Base-by-base conservation (phyloP, 2,888 invertebrate species). In the Clistopyga incitator region DNA sequence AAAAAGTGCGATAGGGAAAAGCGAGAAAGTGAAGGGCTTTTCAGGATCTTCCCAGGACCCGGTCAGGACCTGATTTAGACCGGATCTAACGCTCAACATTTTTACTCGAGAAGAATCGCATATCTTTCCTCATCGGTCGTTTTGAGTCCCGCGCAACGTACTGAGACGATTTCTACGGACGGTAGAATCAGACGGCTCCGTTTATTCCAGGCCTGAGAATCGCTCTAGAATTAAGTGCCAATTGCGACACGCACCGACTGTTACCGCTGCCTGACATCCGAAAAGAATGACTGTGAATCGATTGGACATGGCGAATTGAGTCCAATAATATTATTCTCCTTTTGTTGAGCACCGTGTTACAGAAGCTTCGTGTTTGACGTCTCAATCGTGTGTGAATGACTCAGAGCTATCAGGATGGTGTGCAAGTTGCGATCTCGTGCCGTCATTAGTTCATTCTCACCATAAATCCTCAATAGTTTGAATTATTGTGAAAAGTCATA, bases 151-250 rank as follows among this genome's bases (percentile, higher is more conserved):
- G 25, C 54, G 23, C 54, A 20, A 6, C 54, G 11, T 64, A n/a
- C 75, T 38, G 23, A 23, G 25, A 64, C 34, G 52, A 65, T 76
- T 76, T 65, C 75, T n/a, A 65, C 75, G 65, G 54, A 65, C 65
- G n/a, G 52, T n/a, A n/a, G n/a, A n/a, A n/a, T n/a, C 65, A 64
- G 47, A 38, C 67, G 45, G 67, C 54, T 45, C 67, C 45, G 76
- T 25, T 42, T 77, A 45, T 68, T 47, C 42, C 42, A 45, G 42
- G 38, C n/a, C 50, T 56, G 54, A 71, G 64, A 78, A 78, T 78
- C 64, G 65, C 64, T 78, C 71, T 45, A 54, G 71, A 78, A 54
- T 78, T 64, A 78, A 64, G 78, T 72, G 78, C 54, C 29, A 78
- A 77, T 78, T 45, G 77, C 77, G 34, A 50, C 78, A 64, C 65